Evolutionary conservation across 1,140 invertebrate genomes (phyloP), one percentile per base, ranked within the genome.

Genomic region (Drosophila bifasciata): DNA sequence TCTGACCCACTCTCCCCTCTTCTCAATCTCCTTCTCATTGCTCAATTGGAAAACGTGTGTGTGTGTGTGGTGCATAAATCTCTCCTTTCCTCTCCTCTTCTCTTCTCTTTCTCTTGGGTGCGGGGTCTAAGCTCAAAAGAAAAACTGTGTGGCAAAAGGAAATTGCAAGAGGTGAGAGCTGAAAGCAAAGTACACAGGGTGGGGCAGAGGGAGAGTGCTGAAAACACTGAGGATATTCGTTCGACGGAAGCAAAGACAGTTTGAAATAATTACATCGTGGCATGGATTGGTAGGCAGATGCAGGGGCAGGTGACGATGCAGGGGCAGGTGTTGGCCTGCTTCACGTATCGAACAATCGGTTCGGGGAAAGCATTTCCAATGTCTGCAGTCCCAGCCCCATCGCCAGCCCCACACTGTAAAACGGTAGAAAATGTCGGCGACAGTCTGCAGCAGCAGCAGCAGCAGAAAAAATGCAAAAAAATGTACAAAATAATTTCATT

Each of bases 401-500:
- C 44, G 13, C 49, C 25, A 11, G 19, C 2, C 25, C 48, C 32
- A n/a, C n/a, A n/a, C n/a, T n/a, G n/a, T n/a, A n/a, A n/a, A n/a
- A n/a, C n/a, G 32, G 11, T 11, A 11, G 9, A 23, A 53, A 55
- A 41, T 28, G 23, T 57, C 41, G 28, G 55, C 15, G 23, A 44
- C 40, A 43, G 36, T n/a, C 46, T 40, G 49, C 53, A 17, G 55
- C 59, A 50, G 44, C 49, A 39, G 23, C 58, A 55, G 50, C 64
- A 44, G n/a, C n/a, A n/a, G n/a, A n/a, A n/a, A 41, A 64, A 73
- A 67, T 43, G 55, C 56, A 76, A 79, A 61, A 63, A 58, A 86
- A 85, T 80, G 77, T 77, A 81, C 77, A 85, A 77, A n/a, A 85
- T 85, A 86, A 85, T 85, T 86, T 86, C 77, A 85, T 85, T 85